Percentiles rank a stretch among this genome's conserved stretches.
Evolutionary conservation across 2,113 vertebrate species (phyloP).

Genomic region (Malurus cyaneus): DNA sequence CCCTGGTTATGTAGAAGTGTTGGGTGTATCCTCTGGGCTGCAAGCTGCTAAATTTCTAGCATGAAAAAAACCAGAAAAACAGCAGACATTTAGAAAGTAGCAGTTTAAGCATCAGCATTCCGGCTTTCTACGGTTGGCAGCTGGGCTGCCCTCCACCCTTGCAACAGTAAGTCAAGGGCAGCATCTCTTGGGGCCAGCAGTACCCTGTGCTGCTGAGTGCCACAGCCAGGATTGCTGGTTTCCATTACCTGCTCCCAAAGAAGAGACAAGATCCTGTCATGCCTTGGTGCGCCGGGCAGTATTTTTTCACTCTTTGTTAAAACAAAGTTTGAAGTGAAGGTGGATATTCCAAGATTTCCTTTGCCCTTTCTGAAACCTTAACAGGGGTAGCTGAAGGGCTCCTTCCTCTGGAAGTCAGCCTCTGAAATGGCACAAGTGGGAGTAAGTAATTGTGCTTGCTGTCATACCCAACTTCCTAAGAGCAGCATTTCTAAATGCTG

Average conservation of each 20-base stretch:
- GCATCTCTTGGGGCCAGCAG: fast-evolving
- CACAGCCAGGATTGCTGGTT: background rate
- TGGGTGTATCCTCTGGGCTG: background rate
- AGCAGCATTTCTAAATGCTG: background rate
- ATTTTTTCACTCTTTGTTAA: background rate
- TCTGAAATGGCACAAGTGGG: background rate
- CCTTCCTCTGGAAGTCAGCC: background rate
- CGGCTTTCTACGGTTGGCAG: background rate
- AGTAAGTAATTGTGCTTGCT: background rate
- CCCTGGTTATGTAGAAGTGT: background rate
- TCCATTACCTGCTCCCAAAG: background rate
- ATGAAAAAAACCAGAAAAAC: background rate
- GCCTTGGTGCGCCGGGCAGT: background rate
- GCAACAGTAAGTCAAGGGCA: background rate
- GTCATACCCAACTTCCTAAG: background rate
- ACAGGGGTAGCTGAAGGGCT: background rate
- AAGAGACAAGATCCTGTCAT: background rate
- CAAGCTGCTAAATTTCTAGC: background rate
- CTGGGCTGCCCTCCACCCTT: background rate
- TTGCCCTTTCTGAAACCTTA: background rate
- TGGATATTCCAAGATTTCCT: background rate
- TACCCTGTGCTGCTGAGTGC: background rate
- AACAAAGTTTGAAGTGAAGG: background rate
- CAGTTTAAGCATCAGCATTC: background rate
- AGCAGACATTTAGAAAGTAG: background rate